Percentiles rank a stretch among this genome's conserved stretches.
Conservation (phyloP, 2,113 vertebrate genomes). For the Ciconia boyciana region DNA sequence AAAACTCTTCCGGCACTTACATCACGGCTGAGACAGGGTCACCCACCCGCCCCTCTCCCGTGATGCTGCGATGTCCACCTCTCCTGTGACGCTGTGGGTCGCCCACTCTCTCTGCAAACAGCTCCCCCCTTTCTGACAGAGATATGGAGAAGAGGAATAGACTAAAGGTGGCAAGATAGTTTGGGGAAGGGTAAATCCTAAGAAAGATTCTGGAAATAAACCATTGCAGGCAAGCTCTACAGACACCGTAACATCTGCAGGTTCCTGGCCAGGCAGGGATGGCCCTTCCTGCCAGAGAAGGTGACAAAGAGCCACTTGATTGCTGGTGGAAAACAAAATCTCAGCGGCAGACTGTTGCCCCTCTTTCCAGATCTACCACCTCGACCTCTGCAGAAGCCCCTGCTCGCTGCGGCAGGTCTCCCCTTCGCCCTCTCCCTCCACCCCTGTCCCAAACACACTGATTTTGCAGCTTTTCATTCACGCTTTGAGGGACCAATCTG, state of each 20-base stretch:
- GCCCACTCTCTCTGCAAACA: fast-evolving
- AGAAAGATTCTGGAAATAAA: background rate
- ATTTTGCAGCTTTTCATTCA: background rate
- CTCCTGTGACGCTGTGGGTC: background rate
- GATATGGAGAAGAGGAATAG: background rate
- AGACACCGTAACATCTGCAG: background rate
- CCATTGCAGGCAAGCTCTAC: background rate
- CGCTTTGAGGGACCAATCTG: background rate
- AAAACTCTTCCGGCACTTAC: background rate
- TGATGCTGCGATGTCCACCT: background rate
- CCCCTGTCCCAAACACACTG: background rate
- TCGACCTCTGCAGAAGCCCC: background rate
- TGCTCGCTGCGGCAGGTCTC: background rate
- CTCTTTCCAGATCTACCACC: background rate
- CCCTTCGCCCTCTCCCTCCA: background rate
- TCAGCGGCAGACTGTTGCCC: fast-evolving
- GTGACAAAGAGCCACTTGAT: background rate
- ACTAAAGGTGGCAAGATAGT: background rate
- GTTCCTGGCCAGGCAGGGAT: background rate
- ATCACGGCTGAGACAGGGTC: background rate
- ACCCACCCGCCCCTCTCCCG: background rate
- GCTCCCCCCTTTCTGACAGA: background rate
- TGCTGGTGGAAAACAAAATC: background rate
- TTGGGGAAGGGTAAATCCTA: background rate
- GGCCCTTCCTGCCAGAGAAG: background rate